Evolutionary conservation across 1,140 invertebrate species (phyloP), one percentile per base, ranked within the genome.

Genomic region (Papilio polytes): DNA sequence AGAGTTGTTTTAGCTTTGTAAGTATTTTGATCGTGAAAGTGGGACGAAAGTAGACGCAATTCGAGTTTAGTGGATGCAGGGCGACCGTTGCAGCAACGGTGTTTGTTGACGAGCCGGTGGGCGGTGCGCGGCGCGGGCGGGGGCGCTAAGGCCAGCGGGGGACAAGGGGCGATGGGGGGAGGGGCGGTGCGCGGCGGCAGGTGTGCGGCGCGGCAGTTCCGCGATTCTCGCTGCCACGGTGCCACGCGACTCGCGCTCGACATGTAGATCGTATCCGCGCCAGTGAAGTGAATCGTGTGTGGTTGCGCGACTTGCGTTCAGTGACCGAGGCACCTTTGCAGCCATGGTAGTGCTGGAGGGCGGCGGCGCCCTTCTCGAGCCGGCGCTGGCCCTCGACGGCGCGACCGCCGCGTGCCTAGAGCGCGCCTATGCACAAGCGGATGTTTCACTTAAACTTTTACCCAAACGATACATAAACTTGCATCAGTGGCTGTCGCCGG

Each of bases 391-490:
- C 82, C 91, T 94, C 80, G 95, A 95, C 83, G 94, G 95, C 81
- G 95, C 95, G 51, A 85, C 93, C 70, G 94, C 95, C 44, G 95
- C 96, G 77, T 95, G 96, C 80, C 92, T 97, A 86, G 97, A 97
- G 90, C 96, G 97, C 53, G 96, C 97, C 76, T 97, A 97, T 95
- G 97, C 97, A 87, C 97, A 97, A 90, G 96, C 97, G 84, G 97
- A 97, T 85, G 97, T 97, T 86, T 97, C 97, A 85, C 96, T 98
- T 91, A 98, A 98, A 96, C 96, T 98, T 95, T 95, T 98, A 92
- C 97, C 97, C 87, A 98, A 98, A 95, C 96, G 98, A 86, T 98
- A 97, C 94, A 97, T 98, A 91, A 98, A 97, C 95, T 96, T 98
- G 89, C 98, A 98, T 94, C 97, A 98, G 90, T 98, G 97, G 97